These are phyloP conservation scores for Caenorhabditis sulstoni DNA, from an alignment of 2,888 invertebrate genomes.

Conservation along the genomic window DNA sequence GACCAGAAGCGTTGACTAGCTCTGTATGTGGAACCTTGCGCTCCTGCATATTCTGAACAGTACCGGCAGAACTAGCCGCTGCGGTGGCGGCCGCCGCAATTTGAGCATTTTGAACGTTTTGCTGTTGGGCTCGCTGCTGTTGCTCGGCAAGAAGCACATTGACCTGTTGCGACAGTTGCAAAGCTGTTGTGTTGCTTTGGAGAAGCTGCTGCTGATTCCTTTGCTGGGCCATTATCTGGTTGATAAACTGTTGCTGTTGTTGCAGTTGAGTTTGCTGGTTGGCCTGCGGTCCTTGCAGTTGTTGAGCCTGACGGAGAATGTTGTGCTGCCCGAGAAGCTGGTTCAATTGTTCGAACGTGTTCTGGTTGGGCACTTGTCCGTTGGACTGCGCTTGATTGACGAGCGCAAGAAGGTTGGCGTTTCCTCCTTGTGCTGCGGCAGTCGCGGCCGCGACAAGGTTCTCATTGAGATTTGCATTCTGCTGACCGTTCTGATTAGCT, in stretches of 20 bases:
- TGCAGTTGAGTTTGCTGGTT: too few species aligned
- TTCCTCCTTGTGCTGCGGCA: conserved; percentile 7
- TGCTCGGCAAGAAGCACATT: conserved; percentile 31
- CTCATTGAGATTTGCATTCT: conserved; percentile 4
- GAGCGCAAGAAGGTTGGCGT: conserved; percentile 30
- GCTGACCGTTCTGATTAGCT: conserved; percentile 26
- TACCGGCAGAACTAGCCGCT: conserved; percentile 17
- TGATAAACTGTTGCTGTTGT: conserved; percentile 43
- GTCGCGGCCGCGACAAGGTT: not conserved
- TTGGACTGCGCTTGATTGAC: conserved; percentile 1
- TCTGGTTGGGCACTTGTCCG: conserved; percentile 30
- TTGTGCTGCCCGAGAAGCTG: conserved; percentile 37
- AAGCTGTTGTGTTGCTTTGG: conserved; percentile 24
- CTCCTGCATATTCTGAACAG: conserved; percentile 23
- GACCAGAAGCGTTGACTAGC: conserved; percentile 19
- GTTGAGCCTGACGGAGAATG: conserved; percentile 48
- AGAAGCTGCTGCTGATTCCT: conserved; percentile 49
- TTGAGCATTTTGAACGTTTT: conserved; percentile 33
- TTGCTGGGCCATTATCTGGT: conserved; percentile 19
- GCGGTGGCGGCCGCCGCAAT: conserved; percentile 40
- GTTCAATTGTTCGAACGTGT: conserved; percentile 42
- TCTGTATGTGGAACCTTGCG: conserved; percentile 41
- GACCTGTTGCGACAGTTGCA: conserved; percentile 41
- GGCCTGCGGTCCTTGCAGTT: conserved; percentile 44
- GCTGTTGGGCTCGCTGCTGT: conserved; percentile 34